Conservation (phyloP, 2,797 vertebrate genomes). For the Sebastes minor region DNA sequence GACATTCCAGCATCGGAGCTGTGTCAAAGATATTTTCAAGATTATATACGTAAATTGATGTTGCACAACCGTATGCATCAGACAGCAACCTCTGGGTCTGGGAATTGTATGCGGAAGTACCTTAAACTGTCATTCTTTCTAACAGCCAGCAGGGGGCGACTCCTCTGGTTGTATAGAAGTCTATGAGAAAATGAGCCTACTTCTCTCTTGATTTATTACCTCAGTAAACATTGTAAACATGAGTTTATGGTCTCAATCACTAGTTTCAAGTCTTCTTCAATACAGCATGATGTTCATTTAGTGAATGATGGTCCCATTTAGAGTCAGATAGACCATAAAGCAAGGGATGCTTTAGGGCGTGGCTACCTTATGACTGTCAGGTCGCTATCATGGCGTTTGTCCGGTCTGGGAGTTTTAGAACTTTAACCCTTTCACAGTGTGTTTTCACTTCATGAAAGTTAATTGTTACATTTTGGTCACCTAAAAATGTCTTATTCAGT, state of each 20-base stretch:
- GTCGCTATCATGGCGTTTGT: neutral
- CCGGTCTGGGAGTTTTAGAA: neutral
- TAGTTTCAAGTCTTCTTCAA: neutral
- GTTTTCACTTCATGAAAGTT: neutral
- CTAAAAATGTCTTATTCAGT: neutral
- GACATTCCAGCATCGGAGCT: conserved; percentile 12
- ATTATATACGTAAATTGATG: conserved; percentile 21
- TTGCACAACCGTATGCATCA: neutral
- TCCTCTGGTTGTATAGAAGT: too few relatives aligned
- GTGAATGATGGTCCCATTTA: neutral
- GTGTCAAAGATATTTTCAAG: conserved; percentile 20
- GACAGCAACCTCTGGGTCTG: neutral
- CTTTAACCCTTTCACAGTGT: neutral
- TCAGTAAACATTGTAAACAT: neutral
- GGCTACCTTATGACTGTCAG: neutral
- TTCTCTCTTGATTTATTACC: neutral
- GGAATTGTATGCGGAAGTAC: too few relatives aligned
- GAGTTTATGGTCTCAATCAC: neutral
- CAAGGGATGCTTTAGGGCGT: neutral
- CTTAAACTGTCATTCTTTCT: too few relatives aligned
- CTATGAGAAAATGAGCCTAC: neutral
- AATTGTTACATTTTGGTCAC: neutral
- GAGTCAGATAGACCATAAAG: neutral
- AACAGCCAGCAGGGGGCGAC: too few relatives aligned
- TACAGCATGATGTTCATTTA: neutral